Evolutionary conservation across 2,113 vertebrate species (phyloP).

Genomic region (Nipponia nippon): DNA sequence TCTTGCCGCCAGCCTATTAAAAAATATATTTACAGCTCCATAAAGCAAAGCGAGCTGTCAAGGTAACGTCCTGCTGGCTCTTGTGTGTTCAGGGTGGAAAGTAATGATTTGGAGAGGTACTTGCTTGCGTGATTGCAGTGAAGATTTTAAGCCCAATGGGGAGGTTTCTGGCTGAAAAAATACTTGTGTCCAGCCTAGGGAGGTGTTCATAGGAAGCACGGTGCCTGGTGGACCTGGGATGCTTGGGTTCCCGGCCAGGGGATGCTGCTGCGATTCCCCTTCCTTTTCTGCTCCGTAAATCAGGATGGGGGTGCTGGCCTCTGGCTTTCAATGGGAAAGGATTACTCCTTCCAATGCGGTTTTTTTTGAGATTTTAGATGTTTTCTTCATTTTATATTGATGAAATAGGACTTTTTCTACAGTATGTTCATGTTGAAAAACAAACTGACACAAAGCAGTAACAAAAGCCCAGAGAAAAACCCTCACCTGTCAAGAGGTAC

Average conservation of each 20-base stretch:
- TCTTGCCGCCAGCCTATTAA: constrained; percentile 54
- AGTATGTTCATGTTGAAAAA: neutral
- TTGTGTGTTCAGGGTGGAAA: neutral
- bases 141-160: neutral
- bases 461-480: neutral
- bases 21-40: constrained; percentile 57
- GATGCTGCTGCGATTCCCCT: neutral
- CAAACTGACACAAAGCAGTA: neutral
- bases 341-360: neutral
- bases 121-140: neutral
- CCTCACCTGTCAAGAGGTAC: neutral
- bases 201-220: neutral
- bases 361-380: neutral
- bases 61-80: constrained; percentile 24
- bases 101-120: neutral
- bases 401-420: neutral
- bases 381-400: neutral
- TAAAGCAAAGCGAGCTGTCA: constrained; percentile 66
- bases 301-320: neutral
- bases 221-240: neutral
- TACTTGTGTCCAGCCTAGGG: neutral
- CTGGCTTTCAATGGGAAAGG: neutral
- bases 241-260: neutral
- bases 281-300: neutral
- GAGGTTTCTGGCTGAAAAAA: neutral